Base-by-base conservation (phyloP, 2,888 invertebrate species). In the Drosophila barbarae region DNA sequence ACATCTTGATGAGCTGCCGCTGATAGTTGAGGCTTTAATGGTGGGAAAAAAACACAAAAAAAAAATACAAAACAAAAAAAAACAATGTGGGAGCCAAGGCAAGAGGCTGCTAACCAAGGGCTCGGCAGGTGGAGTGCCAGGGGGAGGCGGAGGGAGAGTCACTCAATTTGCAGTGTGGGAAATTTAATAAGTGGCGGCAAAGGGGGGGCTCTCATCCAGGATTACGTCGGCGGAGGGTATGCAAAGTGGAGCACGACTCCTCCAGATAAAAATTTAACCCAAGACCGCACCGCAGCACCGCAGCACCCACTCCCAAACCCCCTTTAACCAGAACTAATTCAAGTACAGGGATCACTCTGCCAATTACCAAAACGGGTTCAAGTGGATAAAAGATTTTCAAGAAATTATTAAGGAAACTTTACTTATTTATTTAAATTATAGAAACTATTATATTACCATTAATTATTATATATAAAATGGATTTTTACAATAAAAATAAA, bases 21-120 rank as follows among this genome's bases (percentile, higher is more conserved):
- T 78, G 84, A 77, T 84, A 68, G 74, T 73, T 72, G 74, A 53
- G 44, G 71, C 81, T 84, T 79, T 79, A 84, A 79, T 79, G 79
- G 79, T 79, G 79, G 79, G 79, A 79, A 60, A 60, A 59, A 60
- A 44, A 69, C 58, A 67, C 49, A 71, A 71, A 65, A 46, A 65
- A 15, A 8, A 36, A 0, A 41, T 36, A 53, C 4, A 10, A 6
- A 39, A 32, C 42, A 55, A 47, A 47, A 42, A 64, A 63, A 64
- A 54, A 70, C 58, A 67, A 47, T 68, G 67, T 30, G 47, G 49
- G 61, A 41, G 47, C 41, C 30, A 18, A 35, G 30, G 35, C 28
- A 41, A 49, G 49, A n/a, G 30, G 58, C 36, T 38, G 38, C 28
- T 30, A 18, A 23, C 44, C 57, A 46, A 60, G 28, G 41, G 41